Percentiles rank a stretch among this genome's conserved stretches.
Conservation (phyloP, 2,113 vertebrate genomes). For the Kobus ellipsiprymnus region DNA sequence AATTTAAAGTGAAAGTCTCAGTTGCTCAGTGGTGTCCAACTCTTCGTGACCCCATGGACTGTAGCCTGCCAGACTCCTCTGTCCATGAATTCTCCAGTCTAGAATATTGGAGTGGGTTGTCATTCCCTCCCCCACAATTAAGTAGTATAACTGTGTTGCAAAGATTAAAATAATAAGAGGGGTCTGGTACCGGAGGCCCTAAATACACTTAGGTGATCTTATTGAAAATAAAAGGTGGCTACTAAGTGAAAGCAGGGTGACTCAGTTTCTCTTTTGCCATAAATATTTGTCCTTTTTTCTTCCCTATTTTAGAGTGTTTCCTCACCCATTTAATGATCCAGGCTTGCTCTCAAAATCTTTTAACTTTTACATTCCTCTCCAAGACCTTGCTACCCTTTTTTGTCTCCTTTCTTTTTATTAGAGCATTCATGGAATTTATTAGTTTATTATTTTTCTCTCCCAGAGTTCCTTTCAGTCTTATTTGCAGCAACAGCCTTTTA, state of each 20-base stretch:
- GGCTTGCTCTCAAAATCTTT: not conserved
- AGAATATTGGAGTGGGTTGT: not conserved
- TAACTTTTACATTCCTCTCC: not conserved
- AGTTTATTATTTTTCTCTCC: not conserved
- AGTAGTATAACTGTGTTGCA: not conserved
- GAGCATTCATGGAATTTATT: not conserved
- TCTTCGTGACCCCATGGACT: not conserved
- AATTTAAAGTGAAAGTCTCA: not conserved
- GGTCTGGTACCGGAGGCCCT: not conserved
- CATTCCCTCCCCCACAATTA: not conserved
- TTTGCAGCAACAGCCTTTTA: not conserved
- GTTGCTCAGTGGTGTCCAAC: not conserved
- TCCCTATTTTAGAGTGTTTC: not conserved
- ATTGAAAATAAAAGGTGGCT: conserved; percentile 1
- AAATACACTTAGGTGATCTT: not conserved
- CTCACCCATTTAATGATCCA: not conserved
- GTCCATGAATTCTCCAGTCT: not conserved
- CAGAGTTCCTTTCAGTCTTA: not conserved
- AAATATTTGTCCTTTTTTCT: not conserved
- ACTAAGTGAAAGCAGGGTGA: not conserved
- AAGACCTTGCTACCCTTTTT: not conserved
- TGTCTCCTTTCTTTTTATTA: not conserved
- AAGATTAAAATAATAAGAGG: conserved; percentile 2
- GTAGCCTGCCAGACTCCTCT: not conserved
- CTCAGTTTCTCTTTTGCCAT: not conserved